Evolutionary conservation across 2,888 invertebrate species (phyloP), one percentile per base, ranked within the genome.

Genomic region (Tyria jacobaeae): DNA sequence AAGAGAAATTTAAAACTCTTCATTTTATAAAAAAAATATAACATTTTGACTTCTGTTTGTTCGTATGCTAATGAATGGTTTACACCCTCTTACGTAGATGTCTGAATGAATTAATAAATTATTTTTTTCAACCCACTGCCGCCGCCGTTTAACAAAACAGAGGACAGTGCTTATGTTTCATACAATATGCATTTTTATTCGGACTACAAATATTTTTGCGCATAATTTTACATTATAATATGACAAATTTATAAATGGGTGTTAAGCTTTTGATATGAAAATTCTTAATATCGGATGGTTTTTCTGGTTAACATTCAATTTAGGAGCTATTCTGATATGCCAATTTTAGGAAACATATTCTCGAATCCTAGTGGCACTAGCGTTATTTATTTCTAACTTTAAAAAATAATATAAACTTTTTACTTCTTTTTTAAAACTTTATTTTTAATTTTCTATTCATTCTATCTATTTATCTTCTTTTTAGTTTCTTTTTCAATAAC

Each of bases 51-150:
- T 0, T 7, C n/a, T n/a, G n/a, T 66, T 52, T 60, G 58, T 24
- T 9, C 67, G 61, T 71, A 66, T 68, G 62, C 47, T 72, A 74
- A 78, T 61, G 58, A 64, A 57, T 53, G 63, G 54, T 68, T 65
- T 71, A 70, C 54, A 71, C 41, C 41, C 52, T 25, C 75, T 75
- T 65, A 54, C 71, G 67, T 75, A n/a, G 21, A 71, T 80, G 72
- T 70, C 62, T 64, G 70, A 82, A 79, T 81, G 71, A 71, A 77
- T 80, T 60, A 64, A 70, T 71, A 50, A 57, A 66, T 68, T 70
- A 73, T 72, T 64, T 73, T 66, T 63, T 63, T 62, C 52, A 47
- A 60, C 52, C 57, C 50, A 15, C 44, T 15, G n/a, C 48, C 31
- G 52, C 56, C 41, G 31, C 27, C n/a, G n/a, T n/a, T n/a, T n/a